Evolutionary conservation across 2,888 invertebrate species (phyloP), one percentile per base, ranked within the genome.

Genomic region (Agonopterix heracliana): DNA sequence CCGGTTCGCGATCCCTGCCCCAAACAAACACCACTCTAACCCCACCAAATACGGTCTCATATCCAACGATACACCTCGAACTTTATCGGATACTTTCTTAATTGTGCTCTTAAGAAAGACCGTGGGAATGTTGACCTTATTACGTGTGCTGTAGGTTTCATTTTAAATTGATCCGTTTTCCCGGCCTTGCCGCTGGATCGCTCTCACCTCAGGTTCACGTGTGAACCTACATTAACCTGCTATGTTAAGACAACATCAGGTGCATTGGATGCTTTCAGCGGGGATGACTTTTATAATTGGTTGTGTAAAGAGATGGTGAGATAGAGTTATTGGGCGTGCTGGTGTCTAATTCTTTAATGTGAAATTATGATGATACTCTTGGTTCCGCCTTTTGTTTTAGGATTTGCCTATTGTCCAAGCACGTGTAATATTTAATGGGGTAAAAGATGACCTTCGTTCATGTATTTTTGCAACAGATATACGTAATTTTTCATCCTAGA

Each of bases 41-140:
- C 54, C 61, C 52, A 54, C 53, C 52, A 34, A 51, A 64, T 74
- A 84, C 59, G 68, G 73, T 74, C 63, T 71, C 70, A 60, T 72
- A 68, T 83, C 62, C 61, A 63, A 64, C 56, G 60, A 53, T 56
- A 55, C 54, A 59, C 52, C 43, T 42, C 47, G 64, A 68, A 60
- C 73, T 68, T 80, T 83, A 84, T 86, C 78, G 76, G 81, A 83
- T 85, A 86, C 87, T 88, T 88, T 88, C 87, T 86, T 87, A 87
- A 86, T 86, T 85, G 86, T 85, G 70, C 74, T 80, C 66, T 68
- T 68, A 72, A 68, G 60, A 58, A 57, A 59, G 60, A 66, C 68
- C 75, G 73, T 74, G 74, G 74, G 71, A 83, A 78, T 78, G 65
- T 74, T 77, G 73, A 81, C 83, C 80, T 79, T 86, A 81, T 78